Base-by-base conservation (phyloP, 2,797 vertebrate genomes). In the Falco cherrug region DNA sequence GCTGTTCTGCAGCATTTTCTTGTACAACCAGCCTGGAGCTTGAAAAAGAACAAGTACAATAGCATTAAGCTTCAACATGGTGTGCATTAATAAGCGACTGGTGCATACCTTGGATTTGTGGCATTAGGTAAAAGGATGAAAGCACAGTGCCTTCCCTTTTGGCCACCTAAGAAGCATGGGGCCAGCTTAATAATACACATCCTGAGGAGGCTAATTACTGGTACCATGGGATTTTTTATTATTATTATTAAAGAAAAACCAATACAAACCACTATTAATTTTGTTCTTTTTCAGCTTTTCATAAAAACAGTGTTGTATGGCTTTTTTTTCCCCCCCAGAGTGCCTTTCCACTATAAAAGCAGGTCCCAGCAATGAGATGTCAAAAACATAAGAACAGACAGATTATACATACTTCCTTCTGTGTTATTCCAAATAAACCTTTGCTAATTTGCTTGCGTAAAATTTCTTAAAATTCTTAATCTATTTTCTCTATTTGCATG, bases 1-100 rank as follows among this genome's bases (percentile, higher is more conserved):
- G 45, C 60, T 92, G 65, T 87, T 95, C 76, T 61, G 53, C 39
- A 95, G 77, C 39, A 90, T 90, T 95, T 95, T 53, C 77, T 93
- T 74, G 26, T 87, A 96, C 81, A 87, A 78, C 37, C 75, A 93
- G 64, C 90, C 88, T 75, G 71, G 17, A 97, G 71, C 74, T 64
- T 93, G 91, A 87, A 89, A 95, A 95, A 81, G 56, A 93, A 11
- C 48, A 84, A 82, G 37, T 73, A 94, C 85, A 95, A 93, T 83
- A 95, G 60, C 67, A 93, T 87, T 97, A 97, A 97, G 64, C 60
- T 68, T 93, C 53, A 70, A 89, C 93, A 84, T 67, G 63, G 70
- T 90, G 88, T 68, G 80, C 74, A 82, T 91, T 93, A 95, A 81
- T 90, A 93, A 87, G 74, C 45, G 48, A 54, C 50, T 87, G 56